phyloP scores from a whole-genome alignment of 2,888 invertebrate genomes.

The Apodemia hepburni region DNA sequence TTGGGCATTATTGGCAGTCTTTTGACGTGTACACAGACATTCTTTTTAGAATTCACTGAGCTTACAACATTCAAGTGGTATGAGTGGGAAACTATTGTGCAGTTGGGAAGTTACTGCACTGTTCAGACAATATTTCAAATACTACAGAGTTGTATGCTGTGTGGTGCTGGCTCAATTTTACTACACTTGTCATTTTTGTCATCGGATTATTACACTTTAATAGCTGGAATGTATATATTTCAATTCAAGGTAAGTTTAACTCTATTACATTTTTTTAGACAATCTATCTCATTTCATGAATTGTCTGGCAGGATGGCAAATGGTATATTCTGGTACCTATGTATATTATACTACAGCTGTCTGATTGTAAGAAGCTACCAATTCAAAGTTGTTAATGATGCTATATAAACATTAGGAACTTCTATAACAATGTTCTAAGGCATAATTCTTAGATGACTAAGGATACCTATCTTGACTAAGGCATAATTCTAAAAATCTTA shows the following conservation, averaged over 20 bases:
- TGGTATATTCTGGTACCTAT: no score
- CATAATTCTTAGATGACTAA: no score
- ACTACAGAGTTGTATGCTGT: slow-evolving; percentile 86
- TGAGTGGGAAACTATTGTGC: slow-evolving; percentile 82
- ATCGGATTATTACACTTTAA: slow-evolving; percentile 91
- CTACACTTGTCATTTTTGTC: slow-evolving; percentile 91
- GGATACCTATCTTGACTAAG: no score
- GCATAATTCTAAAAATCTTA: no score
- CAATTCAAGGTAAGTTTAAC: slow-evolving; percentile 84
- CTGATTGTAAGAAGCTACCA: no score
- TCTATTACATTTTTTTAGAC: no score
- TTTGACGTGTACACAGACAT: slow-evolving; percentile 89
- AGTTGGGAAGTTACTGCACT: slow-evolving; percentile 82
- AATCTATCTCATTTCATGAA: no score
- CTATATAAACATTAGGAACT: no score
- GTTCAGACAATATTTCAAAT: slow-evolving; percentile 89
- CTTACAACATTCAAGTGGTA: slow-evolving; percentile 85
- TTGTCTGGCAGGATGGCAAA: no score
- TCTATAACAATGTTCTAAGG: no score
- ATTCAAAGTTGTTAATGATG: no score
- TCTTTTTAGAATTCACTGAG: slow-evolving; percentile 86
- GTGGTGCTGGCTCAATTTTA: slow-evolving; percentile 89
- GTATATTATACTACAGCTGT: no score
- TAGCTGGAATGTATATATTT: slow-evolving; percentile 89
- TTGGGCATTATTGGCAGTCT: slow-evolving; percentile 90